These are phyloP conservation scores for Metellina segmentata DNA, from an alignment of 2,888 invertebrate genomes.

Conservation along the genomic window DNA sequence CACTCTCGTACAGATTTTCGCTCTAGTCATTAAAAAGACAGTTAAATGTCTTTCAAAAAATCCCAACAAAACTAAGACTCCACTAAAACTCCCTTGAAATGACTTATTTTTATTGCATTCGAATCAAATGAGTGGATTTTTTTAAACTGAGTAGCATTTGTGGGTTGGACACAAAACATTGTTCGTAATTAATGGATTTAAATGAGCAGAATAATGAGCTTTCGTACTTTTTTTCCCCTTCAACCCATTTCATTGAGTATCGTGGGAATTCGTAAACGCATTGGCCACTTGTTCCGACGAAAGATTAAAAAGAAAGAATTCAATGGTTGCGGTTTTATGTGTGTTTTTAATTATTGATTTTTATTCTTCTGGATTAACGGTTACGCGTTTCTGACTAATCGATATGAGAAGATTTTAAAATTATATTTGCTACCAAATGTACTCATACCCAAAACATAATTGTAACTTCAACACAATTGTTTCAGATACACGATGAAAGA, in stretches of 20 bases:
- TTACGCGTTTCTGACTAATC: background rate
- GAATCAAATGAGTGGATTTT: constrained; percentile 45
- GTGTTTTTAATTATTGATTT: background rate
- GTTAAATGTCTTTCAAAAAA: constrained; percentile 24
- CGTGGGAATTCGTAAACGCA: constrained; percentile 64
- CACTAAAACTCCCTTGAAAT: constrained; percentile 58
- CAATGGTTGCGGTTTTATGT: background rate
- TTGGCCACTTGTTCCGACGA: constrained; percentile 62
- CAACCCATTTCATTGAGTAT: constrained; percentile 28
- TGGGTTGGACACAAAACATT: constrained; percentile 71
- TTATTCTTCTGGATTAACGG: background rate
- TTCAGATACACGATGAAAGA: no score
- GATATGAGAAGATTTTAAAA: background rate
- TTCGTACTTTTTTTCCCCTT: constrained; percentile 34
- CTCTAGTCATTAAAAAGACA: constrained; percentile 65
- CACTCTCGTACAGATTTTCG: constrained; percentile 59
- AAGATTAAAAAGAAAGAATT: constrained; percentile 34
- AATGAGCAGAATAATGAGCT: constrained; percentile 74
- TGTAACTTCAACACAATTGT: no score
- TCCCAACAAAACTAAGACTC: constrained; percentile 49
- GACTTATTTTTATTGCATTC: constrained; percentile 69
- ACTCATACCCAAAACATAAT: no score
- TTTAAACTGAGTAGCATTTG: constrained; percentile 20
- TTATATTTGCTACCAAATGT: background rate
- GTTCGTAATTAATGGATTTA: constrained; percentile 75